A percentile compares a stretch with the other conserved stretches of the same genome.
phyloP scores from a whole-genome alignment of 1,140 invertebrate genomes.

The Megalonaias nervosa region DNA sequence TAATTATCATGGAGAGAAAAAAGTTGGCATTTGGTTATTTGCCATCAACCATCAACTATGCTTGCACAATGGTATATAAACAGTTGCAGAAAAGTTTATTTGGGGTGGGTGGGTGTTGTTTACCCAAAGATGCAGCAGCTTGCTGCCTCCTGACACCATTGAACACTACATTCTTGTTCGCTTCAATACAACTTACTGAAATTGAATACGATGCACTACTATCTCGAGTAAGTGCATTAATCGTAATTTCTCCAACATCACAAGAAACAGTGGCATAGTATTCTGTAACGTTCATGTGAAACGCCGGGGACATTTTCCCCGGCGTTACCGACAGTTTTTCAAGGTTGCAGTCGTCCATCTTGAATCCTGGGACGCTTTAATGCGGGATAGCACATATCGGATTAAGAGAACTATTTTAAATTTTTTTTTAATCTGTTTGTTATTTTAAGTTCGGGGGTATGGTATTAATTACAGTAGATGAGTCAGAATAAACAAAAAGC shows the following conservation, averaged over 20 bases:
- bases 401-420: neutral
- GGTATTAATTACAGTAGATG: no score
- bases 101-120: no score
- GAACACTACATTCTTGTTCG: no score
- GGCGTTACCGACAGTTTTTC: constrained; percentile 68
- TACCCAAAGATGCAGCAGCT: no score
- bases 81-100: no score
- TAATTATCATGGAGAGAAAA: no score
- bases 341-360: constrained; percentile 70
- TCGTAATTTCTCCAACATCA: constrained; percentile 58
- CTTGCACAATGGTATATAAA: no score
- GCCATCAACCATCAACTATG: no score
- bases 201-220: constrained; percentile 67
- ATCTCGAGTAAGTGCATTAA: constrained; percentile 66
- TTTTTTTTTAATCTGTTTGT: neutral
- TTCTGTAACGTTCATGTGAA: constrained; percentile 59
- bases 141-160: no score
- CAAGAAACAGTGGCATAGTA: constrained; percentile 64
- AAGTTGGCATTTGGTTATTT: no score
- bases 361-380: constrained; percentile 72
- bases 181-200: constrained; percentile 44
- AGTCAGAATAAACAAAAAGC: no score
- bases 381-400: constrained; percentile 17
- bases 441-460: neutral
- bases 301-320: constrained; percentile 63